Evolutionary conservation across 2,888 invertebrate species (phyloP).

Genomic region (Scrobipalpa atriplicella): DNA sequence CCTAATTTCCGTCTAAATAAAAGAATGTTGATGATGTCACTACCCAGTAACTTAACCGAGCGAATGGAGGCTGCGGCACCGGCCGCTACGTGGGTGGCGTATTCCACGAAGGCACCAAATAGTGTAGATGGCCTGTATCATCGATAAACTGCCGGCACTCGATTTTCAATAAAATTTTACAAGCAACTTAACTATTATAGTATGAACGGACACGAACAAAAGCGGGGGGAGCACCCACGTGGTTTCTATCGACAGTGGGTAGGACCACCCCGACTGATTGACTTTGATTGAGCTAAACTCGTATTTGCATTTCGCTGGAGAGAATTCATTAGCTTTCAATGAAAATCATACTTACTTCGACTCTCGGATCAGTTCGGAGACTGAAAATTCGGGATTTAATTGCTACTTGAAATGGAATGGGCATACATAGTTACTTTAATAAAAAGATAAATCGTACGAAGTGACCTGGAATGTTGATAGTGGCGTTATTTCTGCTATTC

Average conservation of each 20-base stretch:
- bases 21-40: slow-evolving; percentile 31
- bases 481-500: slow-evolving; percentile 79
- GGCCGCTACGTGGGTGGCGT: slow-evolving; percentile 73
- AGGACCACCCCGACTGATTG: slow-evolving; percentile 26
- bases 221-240: slow-evolving; percentile 22
- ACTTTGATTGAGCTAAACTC: slow-evolving; percentile 11
- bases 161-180: slow-evolving; percentile 51
- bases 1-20: slow-evolving; percentile 22
- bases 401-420: slow-evolving; percentile 25
- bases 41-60: slow-evolving; percentile 51
- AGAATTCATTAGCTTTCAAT: background rate
- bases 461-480: slow-evolving; percentile 81
- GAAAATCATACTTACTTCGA: background rate
- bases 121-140: slow-evolving; percentile 62
- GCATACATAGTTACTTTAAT: slow-evolving; percentile 45
- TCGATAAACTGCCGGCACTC: slow-evolving; percentile 58
- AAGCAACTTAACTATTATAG: slow-evolving; percentile 43
- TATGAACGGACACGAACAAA: slow-evolving; percentile 38
- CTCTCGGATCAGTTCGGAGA: background rate
- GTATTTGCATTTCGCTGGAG: slow-evolving; percentile 17
- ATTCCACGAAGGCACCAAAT: slow-evolving; percentile 74
- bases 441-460: slow-evolving; percentile 74
- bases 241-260: slow-evolving; percentile 5
- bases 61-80: slow-evolving; percentile 37
- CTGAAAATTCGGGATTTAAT: background rate